These are phyloP conservation scores for Lamellibrachia satsuma DNA, from an alignment of 2,888 invertebrate species.

Conservation along the genomic window DNA sequence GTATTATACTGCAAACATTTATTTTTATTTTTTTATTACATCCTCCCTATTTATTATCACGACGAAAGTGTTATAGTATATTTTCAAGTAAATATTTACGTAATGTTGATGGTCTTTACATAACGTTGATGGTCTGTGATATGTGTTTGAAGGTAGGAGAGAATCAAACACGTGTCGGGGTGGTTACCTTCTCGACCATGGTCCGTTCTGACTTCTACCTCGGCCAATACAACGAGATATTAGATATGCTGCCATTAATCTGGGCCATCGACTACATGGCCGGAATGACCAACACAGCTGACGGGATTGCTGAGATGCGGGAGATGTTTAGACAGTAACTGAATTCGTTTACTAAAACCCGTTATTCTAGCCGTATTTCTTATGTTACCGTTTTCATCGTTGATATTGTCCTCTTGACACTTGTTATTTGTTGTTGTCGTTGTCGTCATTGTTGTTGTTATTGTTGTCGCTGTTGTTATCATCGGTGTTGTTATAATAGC, in stretches of 20 bases:
- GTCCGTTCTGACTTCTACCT: neutral
- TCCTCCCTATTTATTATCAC: no score
- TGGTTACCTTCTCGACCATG: neutral
- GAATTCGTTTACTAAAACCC: neutral
- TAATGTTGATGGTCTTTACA: no score
- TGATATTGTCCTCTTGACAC: no score
- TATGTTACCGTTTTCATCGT: no score
- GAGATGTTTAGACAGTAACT: neutral
- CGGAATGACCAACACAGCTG: slow-evolving; percentile 22
- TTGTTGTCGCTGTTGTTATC: no score
- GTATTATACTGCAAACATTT: no score
- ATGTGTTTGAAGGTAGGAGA: neutral
- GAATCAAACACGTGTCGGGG: neutral
- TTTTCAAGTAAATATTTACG: no score
- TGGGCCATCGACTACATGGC: slow-evolving; percentile 22
- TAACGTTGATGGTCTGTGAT: neutral
- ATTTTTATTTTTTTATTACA: no score
- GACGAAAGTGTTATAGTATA: no score
- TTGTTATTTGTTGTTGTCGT: no score
- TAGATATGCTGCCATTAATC: neutral
- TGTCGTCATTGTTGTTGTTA: no score
- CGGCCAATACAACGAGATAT: neutral
- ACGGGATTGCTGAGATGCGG: neutral
- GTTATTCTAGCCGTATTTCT: neutral
- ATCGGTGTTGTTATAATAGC: no score